Evolutionary conservation across 2,113 vertebrate genomes (phyloP).

Genomic region (Sus scrofa): DNA sequence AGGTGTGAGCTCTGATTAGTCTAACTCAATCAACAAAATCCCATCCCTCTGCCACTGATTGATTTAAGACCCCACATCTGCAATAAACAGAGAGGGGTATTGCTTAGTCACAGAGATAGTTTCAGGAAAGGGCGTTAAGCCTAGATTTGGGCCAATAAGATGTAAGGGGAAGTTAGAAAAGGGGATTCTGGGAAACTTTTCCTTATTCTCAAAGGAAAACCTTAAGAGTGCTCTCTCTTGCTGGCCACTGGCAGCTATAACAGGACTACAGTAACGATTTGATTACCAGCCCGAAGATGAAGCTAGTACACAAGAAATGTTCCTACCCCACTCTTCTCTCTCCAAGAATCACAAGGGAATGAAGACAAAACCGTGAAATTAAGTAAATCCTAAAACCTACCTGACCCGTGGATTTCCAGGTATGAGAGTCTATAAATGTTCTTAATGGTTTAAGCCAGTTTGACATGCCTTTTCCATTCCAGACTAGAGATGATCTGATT

Average conservation of each 20-base stretch:
- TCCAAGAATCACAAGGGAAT: not conserved
- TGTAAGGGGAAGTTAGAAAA: not conserved
- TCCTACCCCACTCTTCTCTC: not conserved
- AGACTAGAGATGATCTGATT: not conserved
- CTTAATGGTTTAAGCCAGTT: not conserved
- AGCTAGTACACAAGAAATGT: not conserved
- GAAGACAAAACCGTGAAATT: not conserved
- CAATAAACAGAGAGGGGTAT: not conserved
- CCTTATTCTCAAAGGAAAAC: not conserved
- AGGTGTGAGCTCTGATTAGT: not conserved
- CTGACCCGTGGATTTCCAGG: not conserved
- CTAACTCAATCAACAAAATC: not conserved
- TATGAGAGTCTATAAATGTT: not conserved
- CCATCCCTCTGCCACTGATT: not conserved
- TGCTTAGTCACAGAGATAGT: not conserved
- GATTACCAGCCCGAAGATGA: not conserved
- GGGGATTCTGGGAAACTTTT: not conserved
- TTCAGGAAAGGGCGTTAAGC: not conserved
- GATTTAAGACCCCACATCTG: not conserved
- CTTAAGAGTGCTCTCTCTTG: not conserved
- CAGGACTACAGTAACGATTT: not conserved
- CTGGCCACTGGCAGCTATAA: not conserved
- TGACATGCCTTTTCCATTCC: not conserved
- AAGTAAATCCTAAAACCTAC: not conserved
- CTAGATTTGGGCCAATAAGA: not conserved